These are phyloP conservation scores for Myoxocephalus aenaeus DNA, from an alignment of 2,797 vertebrate species.

Conservation along the genomic window DNA sequence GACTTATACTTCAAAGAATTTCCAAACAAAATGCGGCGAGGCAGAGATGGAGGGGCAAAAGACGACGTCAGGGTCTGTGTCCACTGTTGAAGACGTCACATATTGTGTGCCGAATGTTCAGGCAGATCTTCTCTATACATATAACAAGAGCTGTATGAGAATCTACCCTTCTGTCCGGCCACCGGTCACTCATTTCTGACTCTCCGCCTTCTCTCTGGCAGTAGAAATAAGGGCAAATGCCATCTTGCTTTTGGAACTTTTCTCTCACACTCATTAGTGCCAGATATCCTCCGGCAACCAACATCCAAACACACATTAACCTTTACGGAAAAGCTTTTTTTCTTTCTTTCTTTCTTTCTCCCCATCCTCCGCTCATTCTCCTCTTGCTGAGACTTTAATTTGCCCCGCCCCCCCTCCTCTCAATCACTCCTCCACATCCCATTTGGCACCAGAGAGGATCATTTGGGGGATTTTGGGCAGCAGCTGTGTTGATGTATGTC, in stretches of 20 bases:
- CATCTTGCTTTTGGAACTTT: conserved; percentile 63
- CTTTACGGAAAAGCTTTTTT: conserved; percentile 64
- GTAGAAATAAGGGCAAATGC: conserved; percentile 58
- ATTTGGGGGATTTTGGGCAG: conserved; percentile 48
- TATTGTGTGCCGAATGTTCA: background rate
- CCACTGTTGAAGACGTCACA: background rate
- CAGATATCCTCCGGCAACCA: conserved; percentile 61
- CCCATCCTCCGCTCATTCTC: background rate
- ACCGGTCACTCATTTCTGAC: background rate
- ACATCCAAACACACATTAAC: conserved; percentile 79
- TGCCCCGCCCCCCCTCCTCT: background rate
- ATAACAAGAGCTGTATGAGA: background rate
- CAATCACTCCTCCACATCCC: conserved; percentile 18
- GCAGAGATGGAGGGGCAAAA: background rate
- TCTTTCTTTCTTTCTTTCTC: background rate
- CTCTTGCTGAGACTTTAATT: conserved; percentile 50
- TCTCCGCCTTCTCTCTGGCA: conserved; percentile 33
- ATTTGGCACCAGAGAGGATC: conserved; percentile 47
- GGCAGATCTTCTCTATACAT: background rate
- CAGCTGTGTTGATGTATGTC: conserved; percentile 63
- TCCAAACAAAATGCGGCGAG: too few species aligned
- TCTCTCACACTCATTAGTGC: conserved; percentile 71
- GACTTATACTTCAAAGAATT: background rate
- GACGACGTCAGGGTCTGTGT: background rate
- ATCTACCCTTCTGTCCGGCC: background rate